Evolutionary conservation across 2,888 invertebrate genomes (phyloP).

Genomic region (Maniola hyperantus): DNA sequence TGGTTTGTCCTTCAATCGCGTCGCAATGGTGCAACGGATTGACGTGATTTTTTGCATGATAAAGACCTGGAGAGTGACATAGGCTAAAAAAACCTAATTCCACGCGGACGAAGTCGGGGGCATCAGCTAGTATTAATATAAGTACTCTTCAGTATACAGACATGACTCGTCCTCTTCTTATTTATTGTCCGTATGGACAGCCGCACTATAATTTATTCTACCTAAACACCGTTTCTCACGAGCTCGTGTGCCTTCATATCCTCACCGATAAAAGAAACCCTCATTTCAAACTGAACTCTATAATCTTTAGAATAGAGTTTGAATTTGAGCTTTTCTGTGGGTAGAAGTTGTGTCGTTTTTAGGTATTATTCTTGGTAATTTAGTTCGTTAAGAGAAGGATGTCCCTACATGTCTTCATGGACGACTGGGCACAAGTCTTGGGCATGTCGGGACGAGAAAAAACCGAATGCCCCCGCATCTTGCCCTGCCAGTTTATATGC

Average conservation of each 20-base stretch:
- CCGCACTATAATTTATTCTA: constrained; percentile 50
- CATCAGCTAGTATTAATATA: too few relatives aligned
- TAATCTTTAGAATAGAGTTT: not conserved
- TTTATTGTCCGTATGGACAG: constrained; percentile 17
- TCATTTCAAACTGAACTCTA: constrained; percentile 38
- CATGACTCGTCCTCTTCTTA: constrained; percentile 16
- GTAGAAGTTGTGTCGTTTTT: constrained; percentile 46
- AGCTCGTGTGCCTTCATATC: constrained; percentile 42
- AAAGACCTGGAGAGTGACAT: too few relatives aligned
- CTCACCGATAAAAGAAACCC: constrained; percentile 33
- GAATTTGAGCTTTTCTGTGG: not conserved
- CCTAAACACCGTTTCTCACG: constrained; percentile 63
- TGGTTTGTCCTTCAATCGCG: too few relatives aligned
- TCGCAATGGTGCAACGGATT: too few relatives aligned
- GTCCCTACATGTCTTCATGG: constrained; percentile 79
- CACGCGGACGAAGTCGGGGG: too few relatives aligned
- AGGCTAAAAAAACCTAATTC: too few relatives aligned
- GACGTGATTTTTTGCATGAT: too few relatives aligned
- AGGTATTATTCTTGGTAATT: constrained; percentile 56
- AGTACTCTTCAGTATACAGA: constrained; percentile 2
- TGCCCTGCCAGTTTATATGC: constrained; percentile 64
- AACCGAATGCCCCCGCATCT: constrained; percentile 63
- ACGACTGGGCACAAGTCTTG: constrained; percentile 63
- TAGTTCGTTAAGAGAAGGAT: constrained; percentile 79
- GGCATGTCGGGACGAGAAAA: constrained; percentile 74